Base-by-base conservation (phyloP, 1,140 invertebrate genomes). In the Pristionchus pacificus region DNA sequence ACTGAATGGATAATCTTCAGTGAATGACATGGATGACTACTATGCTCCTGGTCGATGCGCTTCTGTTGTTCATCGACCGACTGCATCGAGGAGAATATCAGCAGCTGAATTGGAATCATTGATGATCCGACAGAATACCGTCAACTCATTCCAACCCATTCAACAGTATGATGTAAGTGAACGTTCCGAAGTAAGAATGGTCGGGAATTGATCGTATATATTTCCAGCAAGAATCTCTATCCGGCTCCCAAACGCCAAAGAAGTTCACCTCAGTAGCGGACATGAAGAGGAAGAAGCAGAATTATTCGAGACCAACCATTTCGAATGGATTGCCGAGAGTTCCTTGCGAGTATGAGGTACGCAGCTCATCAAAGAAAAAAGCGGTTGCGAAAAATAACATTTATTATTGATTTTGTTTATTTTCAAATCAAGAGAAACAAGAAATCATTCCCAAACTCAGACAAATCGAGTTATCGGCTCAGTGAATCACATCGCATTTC, bases 211-310 rank as follows among this genome's bases (percentile, higher is more conserved):
- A n/a, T n/a, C n/a, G n/a, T n/a, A n/a, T n/a, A n/a, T n/a, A n/a
- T n/a, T n/a, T n/a, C n/a, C n/a, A n/a, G n/a, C n/a, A n/a, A n/a
- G 38, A 49, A 49, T 49, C 38, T 49, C 38, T 49, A 6, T 10
- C 72, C 32, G 61, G 68, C 27, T 73, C 63, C 14, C 72, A 77
- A 70, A 75, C 64, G 60, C 80, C 76, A 66, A 87, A 90, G 78
- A 92, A 95, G 29, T 95, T 95, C 85, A 91, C 92, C 59, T 95
- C 92, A 84, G 92, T 95, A 62, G 91, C 93, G 0, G 92, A 95
- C 85, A 95, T 95, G 93, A 95, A 95, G 85, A 88, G 91, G 33
- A 88, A 90, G 90, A 87, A 87, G 85, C 77, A 83, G 6, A 49
- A 49, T 49, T 6, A 19, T 10, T 10, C 6, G 19, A 6, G 19